Conservation (phyloP, 37 sponge, comb jelly and placozoan genomes). For the Theonella swinhoei region DNA sequence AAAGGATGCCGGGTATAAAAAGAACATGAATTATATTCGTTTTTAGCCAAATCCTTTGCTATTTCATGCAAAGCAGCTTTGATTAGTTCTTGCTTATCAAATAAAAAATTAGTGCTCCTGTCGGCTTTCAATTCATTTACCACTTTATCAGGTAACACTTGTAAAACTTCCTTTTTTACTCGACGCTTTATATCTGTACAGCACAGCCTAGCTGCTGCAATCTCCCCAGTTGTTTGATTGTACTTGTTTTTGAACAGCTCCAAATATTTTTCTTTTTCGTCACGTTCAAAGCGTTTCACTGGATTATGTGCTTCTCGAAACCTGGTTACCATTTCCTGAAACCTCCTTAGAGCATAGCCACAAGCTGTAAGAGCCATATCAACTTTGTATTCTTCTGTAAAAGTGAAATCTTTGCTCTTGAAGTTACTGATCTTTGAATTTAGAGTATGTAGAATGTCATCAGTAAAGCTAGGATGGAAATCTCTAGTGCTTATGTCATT, state of each 20-base stretch:
- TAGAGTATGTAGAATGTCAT: not conserved
- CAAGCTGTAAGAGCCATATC: constrained; percentile 13
- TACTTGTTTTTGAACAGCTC: not conserved
- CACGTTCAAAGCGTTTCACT: not conserved
- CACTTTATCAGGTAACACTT: not conserved
- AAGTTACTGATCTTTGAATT: not conserved
- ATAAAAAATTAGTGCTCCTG: too few relatives aligned
- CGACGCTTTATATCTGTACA: not conserved
- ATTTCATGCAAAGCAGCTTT: not conserved
- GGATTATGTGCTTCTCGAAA: not conserved
- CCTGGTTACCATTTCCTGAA: not conserved
- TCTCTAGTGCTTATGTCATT: not conserved
- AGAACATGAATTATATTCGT: too few relatives aligned
- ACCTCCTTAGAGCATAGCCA: not conserved
- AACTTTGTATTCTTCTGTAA: constrained; percentile 7
- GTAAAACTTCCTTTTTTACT: not conserved
- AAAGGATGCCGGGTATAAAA: not conserved
- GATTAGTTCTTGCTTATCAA: too few relatives aligned
- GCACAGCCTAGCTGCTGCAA: not conserved
- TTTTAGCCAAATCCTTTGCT: not conserved
- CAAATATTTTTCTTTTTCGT: not conserved
- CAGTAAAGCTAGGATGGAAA: not conserved
- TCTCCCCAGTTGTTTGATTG: not conserved
- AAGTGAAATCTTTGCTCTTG: not conserved
- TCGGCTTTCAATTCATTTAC: constrained; percentile 1